Base-by-base conservation (phyloP, 2,888 invertebrate species). In the Hemithea aestivaria region DNA sequence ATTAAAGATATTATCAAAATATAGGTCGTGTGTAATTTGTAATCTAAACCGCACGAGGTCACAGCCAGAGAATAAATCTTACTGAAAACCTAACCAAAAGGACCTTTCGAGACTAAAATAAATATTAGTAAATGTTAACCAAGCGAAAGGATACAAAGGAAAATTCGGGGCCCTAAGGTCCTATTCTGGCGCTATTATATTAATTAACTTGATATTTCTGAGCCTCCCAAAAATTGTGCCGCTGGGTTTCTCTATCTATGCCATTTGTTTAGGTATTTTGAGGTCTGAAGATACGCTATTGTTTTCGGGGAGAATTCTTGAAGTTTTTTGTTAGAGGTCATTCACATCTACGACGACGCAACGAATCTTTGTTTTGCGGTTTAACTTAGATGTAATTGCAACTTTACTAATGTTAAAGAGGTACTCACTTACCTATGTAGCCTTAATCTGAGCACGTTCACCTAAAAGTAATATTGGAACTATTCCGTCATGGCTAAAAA, bases 141-240 rank as follows among this genome's bases (percentile, higher is more conserved):
- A 20, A 21, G 29, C 23, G 22, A 37, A 25, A 20, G 23, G 34
- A 50, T 58, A 62, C 60, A 62, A 59, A 55, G 51, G 48, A 32
- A 56, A 56, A 45, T 47, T 35, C 24, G 6, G 7, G 28, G 43
- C 49, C 51, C 51, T 10, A 10, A 38, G 44, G 43, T 42, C 51
- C 40, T 21, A 45, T 49, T 47, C 36, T 36, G 23, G 32, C 28
- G 36, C 42, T 42, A 48, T 51, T 48, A 51, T 40, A 38, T 51
- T 51, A 58, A 64, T 58, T 58, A 53, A 53, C 56, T 51, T 53
- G 24, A 53, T 54, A 51, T 49, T 51, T 51, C 50, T 39, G 40
- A 36, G 28, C 27, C 31, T 35, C 35, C 23, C 27, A 48, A 48
- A 58, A 48, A 52, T 24, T 16, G 28, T 33, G 30, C 38, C 45